Conservation (phyloP, 1,140 invertebrate genomes). For the Saxidomus purpurata region DNA sequence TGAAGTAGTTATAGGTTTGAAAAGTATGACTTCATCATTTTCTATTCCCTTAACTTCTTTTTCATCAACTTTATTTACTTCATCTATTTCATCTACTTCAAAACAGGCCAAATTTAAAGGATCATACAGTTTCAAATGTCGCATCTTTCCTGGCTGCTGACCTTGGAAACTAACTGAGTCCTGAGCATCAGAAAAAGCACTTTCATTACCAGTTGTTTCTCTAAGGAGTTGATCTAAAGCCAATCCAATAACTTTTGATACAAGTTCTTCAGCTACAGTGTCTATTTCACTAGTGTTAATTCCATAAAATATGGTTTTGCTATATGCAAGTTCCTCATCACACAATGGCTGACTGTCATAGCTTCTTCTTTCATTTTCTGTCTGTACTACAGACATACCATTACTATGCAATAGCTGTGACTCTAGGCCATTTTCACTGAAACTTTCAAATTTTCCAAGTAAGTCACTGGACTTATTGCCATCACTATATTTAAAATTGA, state of each 20-base stretch:
- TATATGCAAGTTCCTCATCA: too few relatives aligned
- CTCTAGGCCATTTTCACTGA: too few relatives aligned
- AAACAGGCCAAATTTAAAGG: constrained; percentile 1
- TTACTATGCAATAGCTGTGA: too few relatives aligned
- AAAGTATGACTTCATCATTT: neutral
- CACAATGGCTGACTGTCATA: too few relatives aligned
- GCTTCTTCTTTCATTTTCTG: too few relatives aligned
- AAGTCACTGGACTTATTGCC: too few relatives aligned
- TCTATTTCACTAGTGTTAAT: too few relatives aligned
- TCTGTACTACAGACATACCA: too few relatives aligned
- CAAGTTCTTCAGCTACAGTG: neutral
- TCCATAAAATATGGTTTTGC: too few relatives aligned
- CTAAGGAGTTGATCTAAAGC: neutral
- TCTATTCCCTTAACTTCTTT: neutral
- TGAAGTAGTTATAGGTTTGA: neutral
- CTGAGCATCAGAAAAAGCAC: neutral
- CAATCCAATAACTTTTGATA: neutral
- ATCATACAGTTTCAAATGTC: constrained; percentile 18
- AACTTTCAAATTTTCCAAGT: too few relatives aligned
- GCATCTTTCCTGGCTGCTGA: neutral
- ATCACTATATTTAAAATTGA: too few relatives aligned
- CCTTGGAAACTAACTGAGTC: neutral
- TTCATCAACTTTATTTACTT: neutral
- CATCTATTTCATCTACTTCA: neutral
- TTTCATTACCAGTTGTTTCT: neutral